Conservation (phyloP, 2,113 vertebrate species). For the Neofelis nebulosa region DNA sequence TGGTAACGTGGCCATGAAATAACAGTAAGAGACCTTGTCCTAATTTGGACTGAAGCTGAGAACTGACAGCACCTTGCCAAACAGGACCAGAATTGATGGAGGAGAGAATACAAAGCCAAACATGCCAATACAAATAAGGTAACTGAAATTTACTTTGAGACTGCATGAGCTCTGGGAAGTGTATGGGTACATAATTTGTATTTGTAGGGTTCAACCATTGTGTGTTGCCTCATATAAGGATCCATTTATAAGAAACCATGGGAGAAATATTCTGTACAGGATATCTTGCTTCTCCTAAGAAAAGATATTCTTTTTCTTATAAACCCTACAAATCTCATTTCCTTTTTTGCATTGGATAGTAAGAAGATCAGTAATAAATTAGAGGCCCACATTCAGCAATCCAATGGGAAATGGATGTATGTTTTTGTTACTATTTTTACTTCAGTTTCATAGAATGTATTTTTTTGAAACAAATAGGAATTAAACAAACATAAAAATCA, state of each 20-base stretch:
- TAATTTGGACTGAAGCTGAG: neutral
- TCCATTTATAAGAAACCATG: neutral
- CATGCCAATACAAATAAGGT: neutral
- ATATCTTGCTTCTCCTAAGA: neutral
- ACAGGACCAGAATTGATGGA: neutral
- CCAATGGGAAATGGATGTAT: neutral
- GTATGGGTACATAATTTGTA: neutral
- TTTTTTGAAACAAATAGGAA: constrained; percentile 8
- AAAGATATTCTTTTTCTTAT: neutral
- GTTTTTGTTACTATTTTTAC: neutral
- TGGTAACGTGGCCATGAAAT: neutral
- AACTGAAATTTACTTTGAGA: neutral
- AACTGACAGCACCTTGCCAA: neutral
- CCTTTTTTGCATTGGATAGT: neutral
- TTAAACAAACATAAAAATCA: constrained; percentile 30
- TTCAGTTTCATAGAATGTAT: neutral
- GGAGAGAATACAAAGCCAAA: neutral
- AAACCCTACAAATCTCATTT: neutral
- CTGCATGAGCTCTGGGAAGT: neutral
- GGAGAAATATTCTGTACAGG: neutral
- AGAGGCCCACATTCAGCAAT: neutral
- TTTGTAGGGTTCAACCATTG: neutral
- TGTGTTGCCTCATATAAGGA: neutral
- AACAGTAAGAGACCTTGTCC: neutral
- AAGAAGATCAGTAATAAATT: neutral